Percentiles rank a stretch among this genome's conserved stretches.
Conservation (phyloP, 2,113 vertebrate genomes). For the Coreoperca whiteheadi region DNA sequence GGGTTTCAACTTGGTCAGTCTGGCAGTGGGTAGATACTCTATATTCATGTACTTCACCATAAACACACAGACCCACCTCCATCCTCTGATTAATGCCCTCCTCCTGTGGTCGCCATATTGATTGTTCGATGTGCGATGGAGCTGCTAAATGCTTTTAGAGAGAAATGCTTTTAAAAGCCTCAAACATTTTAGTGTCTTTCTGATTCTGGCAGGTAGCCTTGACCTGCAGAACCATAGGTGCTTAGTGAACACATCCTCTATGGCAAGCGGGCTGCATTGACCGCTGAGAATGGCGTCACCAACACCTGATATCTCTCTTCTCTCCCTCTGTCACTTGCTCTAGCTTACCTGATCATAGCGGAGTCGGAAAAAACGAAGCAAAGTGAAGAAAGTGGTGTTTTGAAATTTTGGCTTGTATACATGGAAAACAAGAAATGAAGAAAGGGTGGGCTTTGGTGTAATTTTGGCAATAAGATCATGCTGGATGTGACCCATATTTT, state of each 20-base stretch:
- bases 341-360: not conserved
- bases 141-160: constrained; percentile 43
- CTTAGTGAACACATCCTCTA: constrained; percentile 32
- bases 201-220: constrained; percentile 30
- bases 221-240: constrained; percentile 42
- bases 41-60: constrained; percentile 14
- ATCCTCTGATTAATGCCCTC: constrained; percentile 30
- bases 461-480: not conserved
- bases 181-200: constrained; percentile 7
- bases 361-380: not conserved
- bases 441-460: not conserved
- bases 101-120: constrained; percentile 35
- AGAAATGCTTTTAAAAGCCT: constrained; percentile 8
- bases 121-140: constrained; percentile 33
- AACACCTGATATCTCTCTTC: not conserved
- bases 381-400: not conserved
- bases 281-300: constrained; percentile 10
- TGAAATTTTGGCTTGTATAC: not conserved
- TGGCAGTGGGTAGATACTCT: constrained; percentile 8
- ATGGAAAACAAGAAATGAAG: too few relatives aligned
- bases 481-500: constrained; percentile 7
- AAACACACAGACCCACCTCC: not conserved
- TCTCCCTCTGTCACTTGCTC: not conserved
- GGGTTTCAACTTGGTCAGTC: constrained; percentile 8
- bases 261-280: constrained; percentile 13